These are phyloP conservation scores for Erebia epiphron DNA, from an alignment of 2,888 invertebrate species.

Conservation along the genomic window DNA sequence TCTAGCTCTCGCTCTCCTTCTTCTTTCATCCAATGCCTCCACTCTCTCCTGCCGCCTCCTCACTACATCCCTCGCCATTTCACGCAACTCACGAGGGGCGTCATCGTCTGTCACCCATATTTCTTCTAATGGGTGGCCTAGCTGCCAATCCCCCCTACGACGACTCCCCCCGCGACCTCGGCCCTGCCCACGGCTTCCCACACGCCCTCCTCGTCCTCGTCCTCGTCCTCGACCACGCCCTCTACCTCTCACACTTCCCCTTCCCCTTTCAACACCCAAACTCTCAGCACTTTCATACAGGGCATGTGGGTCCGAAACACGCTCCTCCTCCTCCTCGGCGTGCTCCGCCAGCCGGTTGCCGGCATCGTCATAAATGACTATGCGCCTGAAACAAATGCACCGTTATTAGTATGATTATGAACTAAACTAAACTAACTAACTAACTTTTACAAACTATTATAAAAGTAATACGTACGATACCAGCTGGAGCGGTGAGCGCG, in stretches of 20 bases:
- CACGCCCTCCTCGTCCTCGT: neutral
- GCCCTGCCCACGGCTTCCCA: neutral
- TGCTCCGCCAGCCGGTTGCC: neutral
- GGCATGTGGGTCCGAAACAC: slow-evolving; percentile 3
- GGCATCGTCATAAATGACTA: neutral
- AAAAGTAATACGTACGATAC: slow-evolving; percentile 2
- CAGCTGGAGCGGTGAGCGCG: neutral
- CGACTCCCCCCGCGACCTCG: too few species aligned
- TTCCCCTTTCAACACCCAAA: too few species aligned
- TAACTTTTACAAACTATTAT: neutral
- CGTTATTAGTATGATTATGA: slow-evolving; percentile 4
- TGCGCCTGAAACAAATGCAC: slow-evolving; percentile 4
- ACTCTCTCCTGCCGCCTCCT: slow-evolving; percentile 1
- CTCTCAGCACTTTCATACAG: neutral
- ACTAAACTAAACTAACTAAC: too few species aligned
- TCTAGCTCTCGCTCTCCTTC: neutral
- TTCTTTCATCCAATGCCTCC: neutral
- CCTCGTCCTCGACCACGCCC: slow-evolving; percentile 1
- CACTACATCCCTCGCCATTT: slow-evolving; percentile 3
- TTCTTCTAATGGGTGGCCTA: too few species aligned
- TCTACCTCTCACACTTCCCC: neutral
- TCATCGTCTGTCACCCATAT: too few species aligned
- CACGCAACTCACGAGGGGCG: too few species aligned
- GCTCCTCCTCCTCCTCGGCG: too few species aligned
- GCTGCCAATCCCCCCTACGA: too few species aligned